Conservation (phyloP, 2,888 invertebrate genomes). For the Drosophila flavopinicola region DNA sequence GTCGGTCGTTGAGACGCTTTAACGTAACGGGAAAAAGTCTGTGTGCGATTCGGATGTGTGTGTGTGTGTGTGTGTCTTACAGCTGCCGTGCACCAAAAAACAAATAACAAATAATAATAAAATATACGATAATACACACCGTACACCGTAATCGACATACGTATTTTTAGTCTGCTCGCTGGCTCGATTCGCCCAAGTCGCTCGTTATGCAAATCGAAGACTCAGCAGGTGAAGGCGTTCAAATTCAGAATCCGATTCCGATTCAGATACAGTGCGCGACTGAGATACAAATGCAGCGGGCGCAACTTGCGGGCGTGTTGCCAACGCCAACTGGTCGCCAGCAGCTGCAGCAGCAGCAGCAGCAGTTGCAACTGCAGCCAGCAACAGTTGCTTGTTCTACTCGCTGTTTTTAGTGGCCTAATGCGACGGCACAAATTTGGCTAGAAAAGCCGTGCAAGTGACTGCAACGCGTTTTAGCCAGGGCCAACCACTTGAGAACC, state of each 20-base stretch:
- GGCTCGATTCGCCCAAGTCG: slow-evolving; percentile 28
- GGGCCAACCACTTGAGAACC: slow-evolving; percentile 72
- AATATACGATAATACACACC: slow-evolving; percentile 39
- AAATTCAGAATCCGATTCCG: slow-evolving; percentile 23
- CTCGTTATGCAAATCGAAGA: slow-evolving; percentile 52
- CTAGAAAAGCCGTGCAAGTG: slow-evolving; percentile 53
- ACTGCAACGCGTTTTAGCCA: slow-evolving; percentile 62
- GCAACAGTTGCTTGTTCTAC: slow-evolving; percentile 22
- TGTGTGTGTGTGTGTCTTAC: background rate
- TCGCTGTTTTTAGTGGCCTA: slow-evolving; percentile 44
- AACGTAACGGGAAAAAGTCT: slow-evolving; percentile 34
- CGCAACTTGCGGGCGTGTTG: slow-evolving; percentile 43
- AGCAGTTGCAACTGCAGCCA: background rate
- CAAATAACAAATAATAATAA: slow-evolving; percentile 31
- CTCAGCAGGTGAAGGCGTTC: slow-evolving; percentile 50
- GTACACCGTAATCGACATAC: slow-evolving; percentile 26
- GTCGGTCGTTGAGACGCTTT: slow-evolving; percentile 60
- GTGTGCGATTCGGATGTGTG: slow-evolving; percentile 3
- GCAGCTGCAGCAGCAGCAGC: slow-evolving; percentile 10
- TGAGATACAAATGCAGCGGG: slow-evolving; percentile 39
- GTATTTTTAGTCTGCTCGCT: slow-evolving; percentile 24
- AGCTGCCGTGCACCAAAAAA: slow-evolving; percentile 13
- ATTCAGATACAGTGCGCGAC: slow-evolving; percentile 11
- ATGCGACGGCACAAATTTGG: slow-evolving; percentile 65
- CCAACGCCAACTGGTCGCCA: slow-evolving; percentile 45